phyloP scores from a whole-genome alignment of 2,888 invertebrate species.

The Lasioglossum leucozonium region DNA sequence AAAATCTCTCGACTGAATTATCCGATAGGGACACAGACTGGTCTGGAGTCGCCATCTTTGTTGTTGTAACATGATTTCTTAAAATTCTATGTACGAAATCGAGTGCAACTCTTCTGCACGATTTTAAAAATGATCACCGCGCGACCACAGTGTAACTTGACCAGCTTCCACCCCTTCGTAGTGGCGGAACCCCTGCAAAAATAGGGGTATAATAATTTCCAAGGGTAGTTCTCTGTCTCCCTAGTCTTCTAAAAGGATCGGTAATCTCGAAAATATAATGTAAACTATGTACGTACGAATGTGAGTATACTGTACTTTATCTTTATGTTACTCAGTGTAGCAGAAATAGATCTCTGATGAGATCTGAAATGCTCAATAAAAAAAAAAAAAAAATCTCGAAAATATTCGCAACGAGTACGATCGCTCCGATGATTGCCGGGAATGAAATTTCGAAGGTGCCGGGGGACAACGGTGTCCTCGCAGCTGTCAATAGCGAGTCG shows the following conservation, averaged over 20 bases:
- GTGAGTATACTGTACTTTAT: too few relatives aligned
- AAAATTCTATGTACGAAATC: not conserved
- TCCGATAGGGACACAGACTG: not conserved
- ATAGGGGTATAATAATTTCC: too few relatives aligned
- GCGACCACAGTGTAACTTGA: not conserved
- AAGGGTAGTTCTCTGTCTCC: too few relatives aligned
- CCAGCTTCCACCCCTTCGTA: not conserved
- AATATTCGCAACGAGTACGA: not conserved
- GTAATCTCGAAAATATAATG: too few relatives aligned
- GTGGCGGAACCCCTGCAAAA: not conserved
- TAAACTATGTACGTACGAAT: too few relatives aligned
- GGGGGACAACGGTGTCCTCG: not conserved
- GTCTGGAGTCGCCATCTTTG: not conserved
- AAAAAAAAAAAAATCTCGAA: too few relatives aligned
- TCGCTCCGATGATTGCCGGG: not conserved
- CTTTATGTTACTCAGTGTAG: too few relatives aligned
- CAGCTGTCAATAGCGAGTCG: conserved; percentile 47
- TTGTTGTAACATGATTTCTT: too few relatives aligned
- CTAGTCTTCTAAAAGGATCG: too few relatives aligned
- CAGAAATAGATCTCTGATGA: too few relatives aligned
- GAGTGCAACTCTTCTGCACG: not conserved
- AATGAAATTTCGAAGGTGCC: not conserved
- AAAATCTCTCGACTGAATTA: not conserved
- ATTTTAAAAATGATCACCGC: not conserved
- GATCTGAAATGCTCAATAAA: too few relatives aligned